Evolutionary conservation across 2,113 vertebrate genomes (phyloP).

Genomic region (Oenanthe oenanthe): DNA sequence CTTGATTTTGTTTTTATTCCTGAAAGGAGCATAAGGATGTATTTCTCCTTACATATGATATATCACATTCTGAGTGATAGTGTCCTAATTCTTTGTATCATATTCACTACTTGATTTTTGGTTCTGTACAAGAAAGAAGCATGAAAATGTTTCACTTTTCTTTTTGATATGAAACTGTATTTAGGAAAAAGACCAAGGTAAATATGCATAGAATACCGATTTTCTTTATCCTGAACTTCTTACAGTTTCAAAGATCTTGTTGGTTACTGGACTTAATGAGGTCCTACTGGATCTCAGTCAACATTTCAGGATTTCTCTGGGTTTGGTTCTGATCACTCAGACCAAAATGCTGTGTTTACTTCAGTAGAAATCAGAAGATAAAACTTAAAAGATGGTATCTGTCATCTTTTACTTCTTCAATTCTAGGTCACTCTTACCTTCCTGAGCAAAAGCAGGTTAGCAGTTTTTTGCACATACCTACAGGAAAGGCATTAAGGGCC

Average conservation of each 20-base stretch:
- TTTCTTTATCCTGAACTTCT: neutral
- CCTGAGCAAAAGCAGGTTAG: neutral
- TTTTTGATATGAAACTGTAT: neutral
- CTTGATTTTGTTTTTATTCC: neutral
- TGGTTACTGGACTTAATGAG: neutral
- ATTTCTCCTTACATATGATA: neutral
- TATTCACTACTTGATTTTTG: neutral
- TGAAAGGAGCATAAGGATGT: neutral
- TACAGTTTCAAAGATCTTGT: neutral
- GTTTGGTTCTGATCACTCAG: neutral
- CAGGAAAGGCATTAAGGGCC: neutral
- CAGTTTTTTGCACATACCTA: neutral
- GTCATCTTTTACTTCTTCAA: neutral
- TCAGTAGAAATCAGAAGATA: neutral
- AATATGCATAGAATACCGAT: neutral
- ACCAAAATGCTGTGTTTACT: neutral
- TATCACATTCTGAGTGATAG: neutral
- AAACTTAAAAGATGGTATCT: neutral
- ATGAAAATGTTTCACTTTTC: neutral
- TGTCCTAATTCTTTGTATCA: neutral
- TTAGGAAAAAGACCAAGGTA: neutral
- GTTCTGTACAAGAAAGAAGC: neutral
- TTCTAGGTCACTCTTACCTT: neutral
- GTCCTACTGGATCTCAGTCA: neutral
- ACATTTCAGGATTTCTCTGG: neutral